phyloP scores from a whole-genome alignment of 1,140 invertebrate genomes.

The Dryas iulia region DNA sequence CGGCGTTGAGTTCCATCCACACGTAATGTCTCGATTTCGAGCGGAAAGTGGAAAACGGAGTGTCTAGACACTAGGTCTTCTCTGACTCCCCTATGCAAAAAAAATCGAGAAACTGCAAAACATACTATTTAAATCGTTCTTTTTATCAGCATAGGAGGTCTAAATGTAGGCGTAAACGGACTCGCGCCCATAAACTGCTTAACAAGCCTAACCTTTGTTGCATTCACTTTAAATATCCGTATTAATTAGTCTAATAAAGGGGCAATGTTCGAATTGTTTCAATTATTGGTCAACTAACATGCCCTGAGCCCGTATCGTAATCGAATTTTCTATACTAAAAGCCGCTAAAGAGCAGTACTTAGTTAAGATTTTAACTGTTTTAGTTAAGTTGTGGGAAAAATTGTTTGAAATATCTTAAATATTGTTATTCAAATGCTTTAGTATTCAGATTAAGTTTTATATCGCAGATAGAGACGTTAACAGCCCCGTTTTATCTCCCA shows the following conservation, averaged over 20 bases:
- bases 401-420: neutral
- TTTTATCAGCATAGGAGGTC: too few relatives aligned
- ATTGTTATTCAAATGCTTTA: neutral
- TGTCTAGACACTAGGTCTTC: too few relatives aligned
- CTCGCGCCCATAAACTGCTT: neutral
- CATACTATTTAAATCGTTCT: too few relatives aligned
- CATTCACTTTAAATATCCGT: slow-evolving; percentile 4
- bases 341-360: neutral
- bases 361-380: neutral
- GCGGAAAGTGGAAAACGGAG: too few relatives aligned
- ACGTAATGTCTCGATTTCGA: too few relatives aligned
- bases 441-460: neutral
- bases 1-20: too few relatives aligned
- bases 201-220: slow-evolving; percentile 10
- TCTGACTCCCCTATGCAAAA: too few relatives aligned
- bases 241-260: slow-evolving; percentile 7
- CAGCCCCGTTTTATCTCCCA: neutral
- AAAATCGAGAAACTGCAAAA: too few relatives aligned
- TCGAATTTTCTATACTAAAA: neutral
- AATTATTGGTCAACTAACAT: neutral
- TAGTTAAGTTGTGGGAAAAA: neutral
- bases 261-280: neutral
- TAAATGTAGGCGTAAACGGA: neutral
- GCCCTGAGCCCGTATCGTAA: neutral
- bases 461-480: neutral